Base-by-base conservation (phyloP, 92 coral and sea anemone species). In the Actinernus sp. region DNA sequence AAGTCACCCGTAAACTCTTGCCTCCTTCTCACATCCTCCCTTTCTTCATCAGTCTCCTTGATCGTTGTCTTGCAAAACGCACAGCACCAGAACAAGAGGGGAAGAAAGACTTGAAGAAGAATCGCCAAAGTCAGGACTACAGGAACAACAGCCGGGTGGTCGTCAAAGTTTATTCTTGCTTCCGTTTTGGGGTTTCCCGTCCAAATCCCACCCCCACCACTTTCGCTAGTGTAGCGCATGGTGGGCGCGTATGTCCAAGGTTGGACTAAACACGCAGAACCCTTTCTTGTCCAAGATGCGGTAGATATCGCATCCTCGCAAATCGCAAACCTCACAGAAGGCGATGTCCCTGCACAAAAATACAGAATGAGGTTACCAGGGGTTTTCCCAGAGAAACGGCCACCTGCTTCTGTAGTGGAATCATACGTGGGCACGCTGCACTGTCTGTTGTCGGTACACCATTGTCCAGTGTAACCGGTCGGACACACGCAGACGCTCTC, bases 401-500 rank as follows among this genome's bases (percentile, higher is more conserved):
- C 22, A 0, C 49, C 50, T 0, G 47, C 16, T 29, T 65, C 82
- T 26, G 50, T 60, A 17, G 49, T 34, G 11, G 17, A 29, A 23
- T 26, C 18, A 24, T 50, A 50, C 19, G 21, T 4, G 13, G 58
- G 84, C 23, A 9, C 23, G 5, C 69, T 41, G 47, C 95, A 88
- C 32, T 49, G 34, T 28, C 68, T 73, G 37, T 41, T 65, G 12
- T 16, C 61, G 0, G 73, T 31, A 26, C 95, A 88, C 7, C 41
- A 41, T 32, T 17, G 37, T 10, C 95, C 95, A 4, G 63, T 58
- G 44, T 83, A 83, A 0, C 66, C 77, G 1, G 63, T 23, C 23
- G 78, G 10, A 30, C 95, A 88, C 26, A 83, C 57, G 59, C 95
- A 88, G 9, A 88, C 58, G 8, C 90, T 88, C 68, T 88, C 95